phyloP scores from a whole-genome alignment of 2,113 vertebrate genomes.

The Platanista minor region DNA sequence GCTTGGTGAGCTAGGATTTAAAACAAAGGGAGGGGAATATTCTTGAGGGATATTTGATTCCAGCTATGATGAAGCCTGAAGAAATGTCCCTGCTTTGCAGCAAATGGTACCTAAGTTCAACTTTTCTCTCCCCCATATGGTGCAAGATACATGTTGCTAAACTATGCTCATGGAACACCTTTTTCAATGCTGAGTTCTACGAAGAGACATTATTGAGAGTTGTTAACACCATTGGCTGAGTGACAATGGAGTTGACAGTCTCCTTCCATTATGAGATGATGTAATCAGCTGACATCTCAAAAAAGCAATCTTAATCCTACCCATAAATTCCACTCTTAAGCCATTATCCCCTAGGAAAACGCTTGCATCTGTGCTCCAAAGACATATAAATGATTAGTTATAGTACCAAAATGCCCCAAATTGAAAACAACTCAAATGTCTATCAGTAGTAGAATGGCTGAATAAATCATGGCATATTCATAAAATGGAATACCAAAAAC shows the following conservation, averaged over 20 bases:
- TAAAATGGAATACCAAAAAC: neutral
- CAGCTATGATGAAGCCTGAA: neutral
- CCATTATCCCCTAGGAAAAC: neutral
- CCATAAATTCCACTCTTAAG: neutral
- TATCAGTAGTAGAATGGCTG: neutral
- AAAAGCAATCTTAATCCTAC: slow-evolving; percentile 1
- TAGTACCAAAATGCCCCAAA: neutral
- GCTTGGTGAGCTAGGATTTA: neutral
- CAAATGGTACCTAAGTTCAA: neutral
- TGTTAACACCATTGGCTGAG: neutral
- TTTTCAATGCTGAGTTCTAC: neutral
- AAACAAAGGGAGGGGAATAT: neutral
- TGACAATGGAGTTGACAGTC: neutral
- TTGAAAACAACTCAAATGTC: neutral
- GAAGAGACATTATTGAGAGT: neutral
- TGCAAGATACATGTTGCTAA: neutral
- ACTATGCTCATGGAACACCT: neutral
- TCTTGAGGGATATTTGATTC: neutral
- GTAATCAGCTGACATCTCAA: slow-evolving; percentile 23
- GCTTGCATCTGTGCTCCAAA: neutral
- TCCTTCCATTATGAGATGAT: slow-evolving; percentile 6
- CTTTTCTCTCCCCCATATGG: neutral
- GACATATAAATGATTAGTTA: neutral
- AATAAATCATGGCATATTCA: neutral
- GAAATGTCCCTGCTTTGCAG: neutral